These are phyloP conservation scores for Porites lobata DNA, from an alignment of 92 coral and sea anemone species.

Conservation along the genomic window DNA sequence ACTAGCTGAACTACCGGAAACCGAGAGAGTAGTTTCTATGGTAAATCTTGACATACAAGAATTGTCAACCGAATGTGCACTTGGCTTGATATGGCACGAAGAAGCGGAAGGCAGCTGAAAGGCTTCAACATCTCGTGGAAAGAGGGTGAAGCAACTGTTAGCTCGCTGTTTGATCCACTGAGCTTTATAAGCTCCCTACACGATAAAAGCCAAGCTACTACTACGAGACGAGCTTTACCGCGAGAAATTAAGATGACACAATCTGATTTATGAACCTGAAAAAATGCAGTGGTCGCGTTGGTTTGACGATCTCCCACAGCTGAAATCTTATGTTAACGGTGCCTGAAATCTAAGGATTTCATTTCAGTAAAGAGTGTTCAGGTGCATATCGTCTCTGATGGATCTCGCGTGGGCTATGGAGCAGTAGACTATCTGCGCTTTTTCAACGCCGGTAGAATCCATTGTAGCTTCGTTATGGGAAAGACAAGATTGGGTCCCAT, in stretches of 20 bases:
- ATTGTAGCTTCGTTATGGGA: not conserved
- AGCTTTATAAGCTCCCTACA: constrained; percentile 56
- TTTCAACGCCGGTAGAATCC: no score
- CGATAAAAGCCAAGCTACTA: constrained; percentile 57
- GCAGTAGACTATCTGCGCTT: no score
- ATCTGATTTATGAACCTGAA: not conserved
- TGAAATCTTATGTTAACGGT: not conserved
- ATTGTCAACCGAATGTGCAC: constrained; percentile 49
- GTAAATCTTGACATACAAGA: constrained; percentile 36
- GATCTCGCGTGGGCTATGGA: no score
- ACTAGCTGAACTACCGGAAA: constrained; percentile 56
- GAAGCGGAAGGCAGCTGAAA: not conserved
- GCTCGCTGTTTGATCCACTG: constrained; percentile 34
- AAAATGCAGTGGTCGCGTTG: not conserved
- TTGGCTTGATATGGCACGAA: constrained; percentile 37
- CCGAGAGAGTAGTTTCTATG: constrained; percentile 62
- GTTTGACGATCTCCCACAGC: constrained; percentile 22
- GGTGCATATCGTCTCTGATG: no score
- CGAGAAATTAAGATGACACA: constrained; percentile 30
- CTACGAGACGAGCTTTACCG: constrained; percentile 32
- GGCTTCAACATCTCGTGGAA: not conserved
- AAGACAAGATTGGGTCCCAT: constrained; percentile 2
- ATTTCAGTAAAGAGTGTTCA: no score
- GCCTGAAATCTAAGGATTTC: constrained; percentile 2
- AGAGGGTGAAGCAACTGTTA: not conserved